Conservation (phyloP, 2,797 vertebrate species). For the Crocidura indochinensis region DNA sequence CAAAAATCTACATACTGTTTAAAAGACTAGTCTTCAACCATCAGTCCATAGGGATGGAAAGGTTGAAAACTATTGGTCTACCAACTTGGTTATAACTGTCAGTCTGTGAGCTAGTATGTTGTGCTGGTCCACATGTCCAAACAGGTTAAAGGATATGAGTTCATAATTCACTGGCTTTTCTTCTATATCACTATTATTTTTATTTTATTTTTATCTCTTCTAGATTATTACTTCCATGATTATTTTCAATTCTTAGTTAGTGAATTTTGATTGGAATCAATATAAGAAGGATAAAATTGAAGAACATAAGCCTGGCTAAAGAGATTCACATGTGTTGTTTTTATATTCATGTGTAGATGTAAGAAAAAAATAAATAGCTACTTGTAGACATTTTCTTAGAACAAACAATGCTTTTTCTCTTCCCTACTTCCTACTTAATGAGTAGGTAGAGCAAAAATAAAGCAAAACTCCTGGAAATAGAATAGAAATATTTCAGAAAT, state of each 20-base stretch:
- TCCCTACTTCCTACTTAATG: neutral
- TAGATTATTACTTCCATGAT: neutral
- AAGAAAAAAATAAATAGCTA: neutral
- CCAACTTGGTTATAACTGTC: too few relatives aligned
- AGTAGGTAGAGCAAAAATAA: neutral
- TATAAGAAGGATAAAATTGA: slow-evolving; percentile 31
- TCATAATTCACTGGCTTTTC: slow-evolving; percentile 16
- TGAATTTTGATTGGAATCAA: slow-evolving; percentile 47
- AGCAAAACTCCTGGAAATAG: neutral
- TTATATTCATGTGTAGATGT: neutral
- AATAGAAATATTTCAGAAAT: neutral
- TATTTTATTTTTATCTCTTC: too few relatives aligned
- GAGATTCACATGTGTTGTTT: slow-evolving; percentile 27
- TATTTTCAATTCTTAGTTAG: slow-evolving; percentile 58
- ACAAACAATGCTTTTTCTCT: neutral
- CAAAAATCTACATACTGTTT: neutral
- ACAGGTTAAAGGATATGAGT: neutral
- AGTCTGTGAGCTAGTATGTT: too few relatives aligned
- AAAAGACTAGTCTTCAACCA: too few relatives aligned
- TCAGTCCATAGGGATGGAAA: too few relatives aligned
- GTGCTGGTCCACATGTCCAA: too few relatives aligned
- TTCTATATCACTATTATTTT: neutral
- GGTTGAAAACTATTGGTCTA: too few relatives aligned
- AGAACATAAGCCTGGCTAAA: slow-evolving; percentile 19
- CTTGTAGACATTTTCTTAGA: neutral